Evolutionary conservation across 2,888 invertebrate genomes (phyloP).

Genomic region (Pollenia labialis): DNA sequence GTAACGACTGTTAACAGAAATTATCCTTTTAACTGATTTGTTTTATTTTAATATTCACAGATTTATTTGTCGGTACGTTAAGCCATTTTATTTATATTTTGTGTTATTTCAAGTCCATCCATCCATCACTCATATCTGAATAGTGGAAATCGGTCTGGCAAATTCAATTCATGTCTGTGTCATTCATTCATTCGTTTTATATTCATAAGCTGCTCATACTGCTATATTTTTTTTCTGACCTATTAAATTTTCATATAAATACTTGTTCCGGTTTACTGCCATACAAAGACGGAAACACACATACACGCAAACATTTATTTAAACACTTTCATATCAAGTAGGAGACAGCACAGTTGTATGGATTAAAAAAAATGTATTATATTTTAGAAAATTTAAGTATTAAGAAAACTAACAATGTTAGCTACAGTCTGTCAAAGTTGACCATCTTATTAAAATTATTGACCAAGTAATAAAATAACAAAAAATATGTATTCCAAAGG

Average conservation of each 20-base stretch:
- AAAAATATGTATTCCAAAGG: too few relatives aligned
- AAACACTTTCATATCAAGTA: too few relatives aligned
- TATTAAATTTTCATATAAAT: constrained; percentile 20
- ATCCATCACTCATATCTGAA: constrained; percentile 8
- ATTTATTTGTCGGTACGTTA: neutral
- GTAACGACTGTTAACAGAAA: neutral
- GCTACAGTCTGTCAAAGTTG: too few relatives aligned
- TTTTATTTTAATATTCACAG: neutral
- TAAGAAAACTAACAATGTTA: too few relatives aligned
- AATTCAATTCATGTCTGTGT: constrained; percentile 26
- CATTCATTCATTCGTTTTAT: neutral
- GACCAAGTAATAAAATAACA: too few relatives aligned
- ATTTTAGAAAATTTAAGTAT: too few relatives aligned
- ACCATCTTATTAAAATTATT: too few relatives aligned
- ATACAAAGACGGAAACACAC: too few relatives aligned
- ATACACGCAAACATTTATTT: too few relatives aligned
- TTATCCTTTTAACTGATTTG: neutral
- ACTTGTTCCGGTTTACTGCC: neutral
- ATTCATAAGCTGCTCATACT: neutral
- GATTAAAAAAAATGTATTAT: too few relatives aligned
- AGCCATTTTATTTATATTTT: neutral
- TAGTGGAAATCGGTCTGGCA: neutral
- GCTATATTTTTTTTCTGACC: neutral
- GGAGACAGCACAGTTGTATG: too few relatives aligned
- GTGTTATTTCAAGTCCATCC: neutral